Evolutionary conservation across 2,888 invertebrate genomes (phyloP), one percentile per base, ranked within the genome.

Genomic region (Zelleria hepariella): DNA sequence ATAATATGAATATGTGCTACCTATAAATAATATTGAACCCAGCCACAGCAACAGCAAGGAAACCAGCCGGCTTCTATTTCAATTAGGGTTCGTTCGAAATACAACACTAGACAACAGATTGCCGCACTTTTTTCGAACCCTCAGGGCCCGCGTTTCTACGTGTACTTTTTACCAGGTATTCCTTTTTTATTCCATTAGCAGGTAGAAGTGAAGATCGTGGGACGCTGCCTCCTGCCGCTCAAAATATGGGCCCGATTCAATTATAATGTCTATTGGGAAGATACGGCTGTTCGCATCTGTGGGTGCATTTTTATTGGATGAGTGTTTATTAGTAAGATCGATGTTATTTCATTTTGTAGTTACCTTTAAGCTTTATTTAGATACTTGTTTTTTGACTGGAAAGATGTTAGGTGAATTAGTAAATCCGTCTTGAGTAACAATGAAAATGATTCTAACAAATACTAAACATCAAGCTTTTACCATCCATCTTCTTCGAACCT

Each of bases 241-340:
- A 65, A 62, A 64, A 72, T 69, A 75, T 72, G 74, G 77, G 77
- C 76, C 78, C 72, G 74, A 82, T 81, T 84, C 81, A 83, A 85
- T 86, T 80, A 80, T 72, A 73, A n/a, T 67, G 24, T 53, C n/a
- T 48, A 32, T 24, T 25, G 53, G 32, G 15, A 42, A 53, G 49
- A 49, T 49, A 53, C 10, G n/a, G 24, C 24, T 53, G 53, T 18
- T 55, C 32, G 27, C 5, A 49, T 49, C 20, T 18, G 5, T 25
- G 53, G 25, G 53, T n/a, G 23, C 23, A 53, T 53, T 53, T 53
- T 53, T 53, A 53, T 25, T 25, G 32, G 32, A 42, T 15, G 32
- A 42, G 32, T 42, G 32, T 42, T 42, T 42, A 42, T 32, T 32
- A 32, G 10, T 42, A 15, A 15, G 32, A 15, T 42, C 2, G 15